phyloP scores from a whole-genome alignment of 2,113 vertebrate genomes.

The Megalops atlanticus region DNA sequence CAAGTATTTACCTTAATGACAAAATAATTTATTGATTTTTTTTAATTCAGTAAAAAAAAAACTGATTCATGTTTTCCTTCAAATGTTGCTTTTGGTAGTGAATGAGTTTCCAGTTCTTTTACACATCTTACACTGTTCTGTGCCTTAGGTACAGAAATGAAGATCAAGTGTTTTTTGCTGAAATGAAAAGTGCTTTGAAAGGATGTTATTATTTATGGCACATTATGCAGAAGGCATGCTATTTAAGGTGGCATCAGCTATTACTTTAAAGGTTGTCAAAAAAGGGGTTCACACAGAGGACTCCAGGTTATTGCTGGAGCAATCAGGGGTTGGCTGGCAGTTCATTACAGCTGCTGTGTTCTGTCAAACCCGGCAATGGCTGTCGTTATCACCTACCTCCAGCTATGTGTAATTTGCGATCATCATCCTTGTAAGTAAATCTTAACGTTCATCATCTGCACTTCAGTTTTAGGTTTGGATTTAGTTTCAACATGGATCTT shows the following conservation, averaged over 20 bases:
- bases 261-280: conserved; percentile 19
- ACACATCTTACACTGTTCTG: not conserved
- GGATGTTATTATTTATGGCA: conserved; percentile 8
- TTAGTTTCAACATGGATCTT: too few relatives aligned
- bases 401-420: conserved; percentile 42
- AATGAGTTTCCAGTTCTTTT: not conserved
- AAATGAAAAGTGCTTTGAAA: conserved; percentile 17
- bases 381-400: conserved; percentile 47
- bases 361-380: conserved; percentile 26
- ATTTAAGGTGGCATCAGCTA: conserved; percentile 43
- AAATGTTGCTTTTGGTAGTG: not conserved
- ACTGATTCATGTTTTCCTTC: not conserved
- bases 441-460: not conserved
- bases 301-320: conserved; percentile 30
- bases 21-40: too few relatives aligned
- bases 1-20: too few relatives aligned
- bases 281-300: not conserved
- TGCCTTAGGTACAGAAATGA: too few relatives aligned
- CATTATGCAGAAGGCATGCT: not conserved
- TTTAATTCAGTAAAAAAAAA: too few relatives aligned
- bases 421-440: not conserved
- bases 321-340: conserved; percentile 34
- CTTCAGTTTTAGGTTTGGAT: not conserved
- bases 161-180: not conserved
- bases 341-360: conserved; percentile 40